Conservation (phyloP, 64 coral and sea anemone genomes). For the Porites australiensis region DNA sequence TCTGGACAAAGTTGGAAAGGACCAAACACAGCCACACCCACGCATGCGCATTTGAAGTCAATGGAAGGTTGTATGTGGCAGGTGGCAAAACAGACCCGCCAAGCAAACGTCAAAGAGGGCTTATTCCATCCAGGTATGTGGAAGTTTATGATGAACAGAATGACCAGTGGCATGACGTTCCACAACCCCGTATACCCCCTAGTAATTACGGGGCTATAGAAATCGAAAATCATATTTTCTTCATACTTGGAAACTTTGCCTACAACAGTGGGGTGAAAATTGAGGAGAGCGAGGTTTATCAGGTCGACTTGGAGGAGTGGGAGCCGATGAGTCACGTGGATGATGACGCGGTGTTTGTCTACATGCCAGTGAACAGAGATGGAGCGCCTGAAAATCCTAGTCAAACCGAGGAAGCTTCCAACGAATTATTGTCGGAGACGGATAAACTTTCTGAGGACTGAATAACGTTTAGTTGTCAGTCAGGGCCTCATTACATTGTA, state of each 20-base stretch:
- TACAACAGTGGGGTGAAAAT: slow-evolving; percentile 33
- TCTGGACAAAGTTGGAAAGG: slow-evolving; percentile 13
- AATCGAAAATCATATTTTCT: slow-evolving; percentile 21
- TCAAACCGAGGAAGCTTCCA: neutral
- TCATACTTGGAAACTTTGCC: slow-evolving; percentile 27
- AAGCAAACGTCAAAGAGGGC: slow-evolving; percentile 29
- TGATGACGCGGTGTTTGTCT: slow-evolving; percentile 24
- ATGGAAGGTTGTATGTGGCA: slow-evolving; percentile 4
- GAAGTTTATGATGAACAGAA: slow-evolving; percentile 35
- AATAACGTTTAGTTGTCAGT: neutral
- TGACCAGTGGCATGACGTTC: slow-evolving; percentile 17
- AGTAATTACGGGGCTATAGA: slow-evolving; percentile 37
- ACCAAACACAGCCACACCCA: slow-evolving; percentile 25
- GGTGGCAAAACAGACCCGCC: slow-evolving; percentile 42
- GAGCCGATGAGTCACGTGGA: neutral
- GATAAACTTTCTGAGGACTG: neutral
- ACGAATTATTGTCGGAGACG: neutral
- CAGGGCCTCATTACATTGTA: too few relatives aligned
- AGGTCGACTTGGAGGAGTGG: slow-evolving; percentile 36
- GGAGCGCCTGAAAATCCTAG: neutral
- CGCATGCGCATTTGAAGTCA: slow-evolving; percentile 25
- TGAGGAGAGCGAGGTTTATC: slow-evolving; percentile 22
- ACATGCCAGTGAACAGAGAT: slow-evolving; percentile 26
- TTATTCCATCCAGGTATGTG: slow-evolving; percentile 26
- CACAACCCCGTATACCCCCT: slow-evolving; percentile 24